Conservation (phyloP, 2,797 vertebrate genomes). For the Meriones psammophilus region DNA sequence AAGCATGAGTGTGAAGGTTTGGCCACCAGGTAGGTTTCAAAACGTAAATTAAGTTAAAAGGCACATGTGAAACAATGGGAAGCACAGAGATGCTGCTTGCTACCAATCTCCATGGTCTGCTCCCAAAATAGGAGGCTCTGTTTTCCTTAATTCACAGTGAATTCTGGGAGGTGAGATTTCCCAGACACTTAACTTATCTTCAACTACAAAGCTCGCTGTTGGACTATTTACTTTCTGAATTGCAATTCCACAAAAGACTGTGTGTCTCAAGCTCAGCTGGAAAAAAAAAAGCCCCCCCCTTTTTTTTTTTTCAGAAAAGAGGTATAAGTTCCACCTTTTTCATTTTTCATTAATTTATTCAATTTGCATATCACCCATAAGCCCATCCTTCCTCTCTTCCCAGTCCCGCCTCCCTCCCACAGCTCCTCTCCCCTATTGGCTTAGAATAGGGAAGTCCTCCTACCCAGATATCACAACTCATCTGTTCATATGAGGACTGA, state of each 20-base stretch:
- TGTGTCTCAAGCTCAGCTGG: not conserved
- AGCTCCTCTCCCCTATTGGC: no score
- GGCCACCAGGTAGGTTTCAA: not conserved
- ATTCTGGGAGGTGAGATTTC: not conserved
- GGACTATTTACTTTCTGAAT: not conserved
- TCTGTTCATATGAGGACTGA: no score
- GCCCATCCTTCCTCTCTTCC: no score
- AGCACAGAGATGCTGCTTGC: not conserved
- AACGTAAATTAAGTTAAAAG: not conserved
- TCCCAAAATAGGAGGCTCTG: not conserved
- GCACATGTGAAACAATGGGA: not conserved
- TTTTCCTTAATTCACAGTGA: not conserved
- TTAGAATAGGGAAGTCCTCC: no score
- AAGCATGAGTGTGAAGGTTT: not conserved
- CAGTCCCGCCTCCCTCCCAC: no score
- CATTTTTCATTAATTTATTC: no score
- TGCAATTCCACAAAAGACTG: not conserved
- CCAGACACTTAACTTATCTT: not conserved
- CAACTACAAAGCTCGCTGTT: not conserved
- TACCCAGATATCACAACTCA: no score
- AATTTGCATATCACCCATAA: no score
- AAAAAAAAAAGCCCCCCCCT: not conserved
- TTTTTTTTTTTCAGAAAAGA: not conserved
- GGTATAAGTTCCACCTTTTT: not conserved
- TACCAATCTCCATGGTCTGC: not conserved